Evolutionary conservation across 2,888 invertebrate genomes (phyloP).

Genomic region (Globia sparganii): DNA sequence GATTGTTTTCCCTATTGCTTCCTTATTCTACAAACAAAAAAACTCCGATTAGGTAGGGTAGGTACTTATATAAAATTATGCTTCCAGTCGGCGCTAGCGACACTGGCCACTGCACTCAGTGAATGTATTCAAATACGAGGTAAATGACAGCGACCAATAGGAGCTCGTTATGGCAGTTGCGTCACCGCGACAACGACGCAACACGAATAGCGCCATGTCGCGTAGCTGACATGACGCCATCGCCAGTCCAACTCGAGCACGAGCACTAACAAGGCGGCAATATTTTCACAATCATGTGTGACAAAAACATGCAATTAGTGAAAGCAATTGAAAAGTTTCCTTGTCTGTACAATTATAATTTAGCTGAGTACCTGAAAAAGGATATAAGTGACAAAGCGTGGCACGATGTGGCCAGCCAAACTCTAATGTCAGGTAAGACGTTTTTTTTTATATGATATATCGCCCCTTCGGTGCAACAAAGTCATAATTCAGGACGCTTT

Average conservation of each 20-base stretch:
- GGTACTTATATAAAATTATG: constrained; percentile 20
- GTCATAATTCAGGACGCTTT: too few relatives aligned
- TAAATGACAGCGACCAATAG: constrained; percentile 48
- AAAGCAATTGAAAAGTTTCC: constrained; percentile 71
- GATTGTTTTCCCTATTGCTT: constrained; percentile 15
- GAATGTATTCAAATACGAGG: constrained; percentile 49
- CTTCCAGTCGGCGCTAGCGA: constrained; percentile 42
- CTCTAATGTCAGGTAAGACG: constrained; percentile 69
- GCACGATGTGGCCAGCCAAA: constrained; percentile 71
- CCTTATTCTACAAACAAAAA: neutral
- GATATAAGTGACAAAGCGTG: constrained; percentile 74
- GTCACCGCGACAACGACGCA: constrained; percentile 71
- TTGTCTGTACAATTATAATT: constrained; percentile 72
- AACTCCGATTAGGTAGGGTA: too few relatives aligned
- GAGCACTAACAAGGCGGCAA: constrained; percentile 39
- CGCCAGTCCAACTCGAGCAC: constrained; percentile 51
- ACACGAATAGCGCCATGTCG: constrained; percentile 69
- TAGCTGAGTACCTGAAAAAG: constrained; percentile 72
- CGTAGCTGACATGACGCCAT: constrained; percentile 69
- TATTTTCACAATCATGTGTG: constrained; percentile 66
- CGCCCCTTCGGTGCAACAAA: too few relatives aligned
- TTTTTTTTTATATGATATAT: constrained; percentile 27
- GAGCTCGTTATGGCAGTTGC: constrained; percentile 53
- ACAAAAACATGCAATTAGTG: constrained; percentile 72
- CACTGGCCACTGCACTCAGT: constrained; percentile 40